These are phyloP conservation scores for Hetaerina titia DNA, from an alignment of 2,888 invertebrate genomes.

Conservation along the genomic window DNA sequence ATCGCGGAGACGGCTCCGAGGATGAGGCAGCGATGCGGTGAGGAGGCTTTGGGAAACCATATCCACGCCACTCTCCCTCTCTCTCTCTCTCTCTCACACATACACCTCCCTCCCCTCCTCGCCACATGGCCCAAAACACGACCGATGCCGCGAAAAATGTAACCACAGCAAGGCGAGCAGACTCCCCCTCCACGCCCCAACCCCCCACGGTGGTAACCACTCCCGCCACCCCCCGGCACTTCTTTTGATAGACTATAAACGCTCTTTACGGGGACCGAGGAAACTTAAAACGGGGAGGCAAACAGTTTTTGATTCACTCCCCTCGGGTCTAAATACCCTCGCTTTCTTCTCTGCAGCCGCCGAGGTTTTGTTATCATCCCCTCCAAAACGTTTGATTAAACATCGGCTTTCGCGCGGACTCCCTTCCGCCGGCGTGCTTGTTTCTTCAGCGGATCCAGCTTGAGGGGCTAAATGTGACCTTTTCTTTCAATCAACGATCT, in stretches of 20 bases:
- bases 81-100: too few species aligned
- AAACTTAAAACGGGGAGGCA: not conserved
- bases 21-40: not conserved
- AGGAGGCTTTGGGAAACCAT: not conserved
- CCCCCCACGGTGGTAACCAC: not conserved
- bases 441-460: not conserved
- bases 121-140: not conserved
- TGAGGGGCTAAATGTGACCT: not conserved
- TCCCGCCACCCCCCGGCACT: not conserved
- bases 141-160: not conserved
- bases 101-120: not conserved
- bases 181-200: not conserved
- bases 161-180: not conserved
- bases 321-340: not conserved
- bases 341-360: not conserved
- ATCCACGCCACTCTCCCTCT: not conserved
- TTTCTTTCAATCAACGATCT: not conserved
- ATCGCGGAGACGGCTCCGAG: not conserved
- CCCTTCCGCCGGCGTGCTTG: not conserved
- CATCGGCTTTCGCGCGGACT: too few species aligned
- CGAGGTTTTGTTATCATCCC: not conserved
- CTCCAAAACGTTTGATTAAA: not conserved
- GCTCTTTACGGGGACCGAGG: not conserved
- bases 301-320: constrained; percentile 49
- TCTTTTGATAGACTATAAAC: constrained; percentile 9